These are phyloP conservation scores for Thera obeliscata DNA, from an alignment of 2,888 invertebrate species.

Conservation along the genomic window DNA sequence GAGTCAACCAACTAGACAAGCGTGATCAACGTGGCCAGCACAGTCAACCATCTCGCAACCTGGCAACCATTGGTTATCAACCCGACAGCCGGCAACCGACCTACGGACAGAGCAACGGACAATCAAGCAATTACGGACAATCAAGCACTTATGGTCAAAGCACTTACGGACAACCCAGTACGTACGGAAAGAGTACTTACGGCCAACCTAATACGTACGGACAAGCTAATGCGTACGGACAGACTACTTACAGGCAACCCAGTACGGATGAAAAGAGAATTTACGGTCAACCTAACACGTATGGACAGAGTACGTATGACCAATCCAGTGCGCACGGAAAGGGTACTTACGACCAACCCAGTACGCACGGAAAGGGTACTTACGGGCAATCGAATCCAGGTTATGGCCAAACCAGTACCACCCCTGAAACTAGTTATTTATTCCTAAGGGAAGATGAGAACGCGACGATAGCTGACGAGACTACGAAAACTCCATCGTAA, in stretches of 20 bases:
- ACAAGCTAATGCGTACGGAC: constrained; percentile 39
- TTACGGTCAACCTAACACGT: constrained; percentile 38
- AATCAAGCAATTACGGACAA: constrained; percentile 24
- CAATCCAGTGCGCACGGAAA: constrained; percentile 42
- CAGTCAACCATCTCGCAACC: constrained; percentile 33
- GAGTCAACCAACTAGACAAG: constrained; percentile 59
- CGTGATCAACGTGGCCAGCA: constrained; percentile 47
- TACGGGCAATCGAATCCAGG: constrained; percentile 31
- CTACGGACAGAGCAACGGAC: constrained; percentile 45
- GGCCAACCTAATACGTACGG: constrained; percentile 16
- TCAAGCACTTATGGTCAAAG: constrained; percentile 41
- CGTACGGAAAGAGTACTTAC: constrained; percentile 33
- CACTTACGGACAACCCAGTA: constrained; percentile 36
- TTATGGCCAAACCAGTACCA: constrained; percentile 61
- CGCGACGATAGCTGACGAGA: constrained; percentile 68
- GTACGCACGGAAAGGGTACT: constrained; percentile 30
- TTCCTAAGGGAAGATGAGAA: constrained; percentile 80
- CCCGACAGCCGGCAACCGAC: constrained; percentile 44
- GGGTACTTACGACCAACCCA: constrained; percentile 39
- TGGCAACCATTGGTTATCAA: constrained; percentile 45
- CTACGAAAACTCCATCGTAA: constrained; percentile 66
- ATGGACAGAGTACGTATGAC: constrained; percentile 34
- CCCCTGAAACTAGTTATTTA: constrained; percentile 82
- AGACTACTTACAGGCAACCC: constrained; percentile 31
- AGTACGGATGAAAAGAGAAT: constrained; percentile 29